Evolutionary conservation across 2,888 invertebrate species (phyloP).

Genomic region (Alsophila aescularia): DNA sequence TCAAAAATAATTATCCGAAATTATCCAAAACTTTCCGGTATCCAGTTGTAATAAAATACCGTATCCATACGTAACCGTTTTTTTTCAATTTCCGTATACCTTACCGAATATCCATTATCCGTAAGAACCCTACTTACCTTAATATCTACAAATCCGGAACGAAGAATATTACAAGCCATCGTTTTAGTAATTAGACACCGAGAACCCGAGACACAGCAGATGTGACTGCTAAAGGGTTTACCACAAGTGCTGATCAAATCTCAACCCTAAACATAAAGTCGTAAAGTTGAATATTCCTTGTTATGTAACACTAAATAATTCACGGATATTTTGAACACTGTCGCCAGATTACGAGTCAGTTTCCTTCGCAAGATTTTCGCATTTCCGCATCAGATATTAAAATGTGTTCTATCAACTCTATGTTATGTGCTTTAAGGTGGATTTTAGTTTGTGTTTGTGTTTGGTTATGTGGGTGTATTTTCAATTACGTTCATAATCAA

Average conservation of each 20-base stretch:
- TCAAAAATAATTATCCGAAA: no score
- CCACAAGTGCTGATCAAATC: neutral
- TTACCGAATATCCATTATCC: no score
- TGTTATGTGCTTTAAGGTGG: neutral
- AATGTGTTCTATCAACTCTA: conserved; percentile 8
- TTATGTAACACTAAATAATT: conserved; percentile 8
- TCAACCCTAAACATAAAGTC: neutral
- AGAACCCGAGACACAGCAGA: conserved; percentile 33
- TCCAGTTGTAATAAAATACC: no score
- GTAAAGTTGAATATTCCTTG: conserved; percentile 14
- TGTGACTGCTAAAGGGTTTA: conserved; percentile 32
- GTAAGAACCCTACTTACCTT: no score
- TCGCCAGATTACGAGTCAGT: conserved; percentile 22
- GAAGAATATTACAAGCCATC: conserved; percentile 36
- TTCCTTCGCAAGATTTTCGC: conserved; percentile 19
- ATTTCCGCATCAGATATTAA: conserved; percentile 13
- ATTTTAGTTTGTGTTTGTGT: neutral
- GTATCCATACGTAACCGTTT: no score
- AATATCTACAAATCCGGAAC: conserved; percentile 6
- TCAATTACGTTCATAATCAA: conserved; percentile 11
- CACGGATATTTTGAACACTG: conserved; percentile 27
- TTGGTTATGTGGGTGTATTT: conserved; percentile 16
- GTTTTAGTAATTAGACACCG: conserved; percentile 42
- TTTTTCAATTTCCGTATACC: no score
- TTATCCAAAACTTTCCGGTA: no score